Evolutionary conservation across 2,797 vertebrate species (phyloP).

Genomic region (Psittacula derbiana): DNA sequence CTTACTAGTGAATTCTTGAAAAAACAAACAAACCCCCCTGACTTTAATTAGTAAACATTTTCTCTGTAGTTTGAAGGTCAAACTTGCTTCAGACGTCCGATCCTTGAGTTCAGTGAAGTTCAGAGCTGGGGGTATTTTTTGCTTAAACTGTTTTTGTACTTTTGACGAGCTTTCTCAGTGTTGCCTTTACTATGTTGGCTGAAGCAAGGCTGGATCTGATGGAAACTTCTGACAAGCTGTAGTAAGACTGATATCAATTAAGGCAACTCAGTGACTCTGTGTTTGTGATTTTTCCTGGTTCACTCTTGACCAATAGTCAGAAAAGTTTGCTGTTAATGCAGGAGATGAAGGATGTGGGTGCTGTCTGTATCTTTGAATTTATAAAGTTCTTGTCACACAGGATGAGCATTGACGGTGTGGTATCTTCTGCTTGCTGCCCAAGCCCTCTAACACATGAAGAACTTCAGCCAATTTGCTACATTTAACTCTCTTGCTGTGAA

Average conservation of each 20-base stretch:
- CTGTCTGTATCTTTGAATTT: background rate
- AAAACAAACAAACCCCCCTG: background rate
- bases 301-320: background rate
- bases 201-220: background rate
- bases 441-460: background rate
- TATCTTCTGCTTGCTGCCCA: background rate
- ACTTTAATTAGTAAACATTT: background rate
- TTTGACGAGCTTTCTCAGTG: background rate
- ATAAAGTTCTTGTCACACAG: background rate
- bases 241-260: background rate
- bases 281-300: background rate
- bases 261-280: background rate
- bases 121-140: background rate
- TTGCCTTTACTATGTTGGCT: rapidly evolving
- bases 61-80: background rate
- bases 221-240: background rate
- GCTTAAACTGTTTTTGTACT: background rate
- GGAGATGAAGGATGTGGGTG: background rate
- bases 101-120: background rate
- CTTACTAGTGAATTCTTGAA: background rate
- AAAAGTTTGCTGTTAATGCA: background rate
- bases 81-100: background rate
- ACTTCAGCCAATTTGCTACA: background rate
- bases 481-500: background rate
- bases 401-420: background rate